A percentile compares a stretch with the other conserved stretches of the same genome.
These are phyloP conservation scores for Urechis unicinctus DNA, from an alignment of 2,888 invertebrate species.

Conservation along the genomic window DNA sequence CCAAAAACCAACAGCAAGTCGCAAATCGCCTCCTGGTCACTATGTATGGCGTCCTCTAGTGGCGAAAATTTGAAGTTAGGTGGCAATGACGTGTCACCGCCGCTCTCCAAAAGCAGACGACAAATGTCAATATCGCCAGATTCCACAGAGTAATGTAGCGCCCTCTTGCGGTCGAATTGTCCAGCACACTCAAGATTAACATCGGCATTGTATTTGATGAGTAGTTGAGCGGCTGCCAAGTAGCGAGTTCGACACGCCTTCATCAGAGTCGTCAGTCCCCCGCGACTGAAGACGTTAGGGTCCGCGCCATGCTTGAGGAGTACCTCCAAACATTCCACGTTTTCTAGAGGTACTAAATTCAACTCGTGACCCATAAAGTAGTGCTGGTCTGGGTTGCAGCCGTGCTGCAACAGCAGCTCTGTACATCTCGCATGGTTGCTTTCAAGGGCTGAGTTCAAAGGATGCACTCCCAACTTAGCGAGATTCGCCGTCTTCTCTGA, in stretches of 20 bases:
- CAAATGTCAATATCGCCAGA: slow-evolving; percentile 68
- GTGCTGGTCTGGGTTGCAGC: slow-evolving; percentile 84
- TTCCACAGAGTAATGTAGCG: slow-evolving; percentile 80
- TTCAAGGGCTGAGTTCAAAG: slow-evolving; percentile 78
- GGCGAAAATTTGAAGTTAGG: slow-evolving; percentile 66
- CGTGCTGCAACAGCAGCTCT: slow-evolving; percentile 67
- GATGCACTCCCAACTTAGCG: slow-evolving; percentile 42
- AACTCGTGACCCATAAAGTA: slow-evolving; percentile 88
- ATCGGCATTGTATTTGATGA: slow-evolving; percentile 75
- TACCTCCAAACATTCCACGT: slow-evolving; percentile 70
- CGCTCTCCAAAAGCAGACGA: slow-evolving; percentile 73
- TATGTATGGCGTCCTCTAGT: slow-evolving; percentile 74
- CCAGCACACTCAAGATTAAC: slow-evolving; percentile 79
- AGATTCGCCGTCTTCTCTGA: slow-evolving; percentile 1
- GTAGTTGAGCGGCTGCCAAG: slow-evolving; percentile 48
- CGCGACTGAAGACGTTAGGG: slow-evolving; percentile 78
- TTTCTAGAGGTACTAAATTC: slow-evolving; percentile 71
- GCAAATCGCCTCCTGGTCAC: slow-evolving; percentile 41
- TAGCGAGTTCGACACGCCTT: slow-evolving; percentile 65
- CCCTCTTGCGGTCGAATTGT: slow-evolving; percentile 79
- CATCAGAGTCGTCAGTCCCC: slow-evolving; percentile 85
- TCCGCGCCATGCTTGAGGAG: slow-evolving; percentile 74
- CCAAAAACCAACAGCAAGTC: slow-evolving; percentile 49
- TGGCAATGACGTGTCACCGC: slow-evolving; percentile 65
- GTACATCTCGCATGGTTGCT: slow-evolving; percentile 69